Base-by-base conservation (phyloP, 30 jellyfish, hydroid and myxozoan genomes). In the Sanderia malayensis region DNA sequence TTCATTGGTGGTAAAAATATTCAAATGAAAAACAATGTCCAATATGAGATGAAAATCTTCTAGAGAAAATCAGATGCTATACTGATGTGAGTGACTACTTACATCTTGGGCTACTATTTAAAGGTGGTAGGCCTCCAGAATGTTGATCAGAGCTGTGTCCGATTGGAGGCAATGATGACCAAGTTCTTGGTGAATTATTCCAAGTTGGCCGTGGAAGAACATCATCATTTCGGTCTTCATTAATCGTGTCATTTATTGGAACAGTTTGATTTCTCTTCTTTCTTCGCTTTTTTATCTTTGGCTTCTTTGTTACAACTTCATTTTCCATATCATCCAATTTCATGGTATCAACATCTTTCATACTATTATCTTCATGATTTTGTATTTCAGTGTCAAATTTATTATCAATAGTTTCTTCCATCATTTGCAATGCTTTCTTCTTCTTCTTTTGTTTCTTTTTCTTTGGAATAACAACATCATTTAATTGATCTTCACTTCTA, bases 221-320 rank as follows among this genome's bases (percentile, higher is more conserved):
- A 0, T 62, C 81, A 15, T 70, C 79, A 4, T 71, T 72, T 13
- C 76, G 80, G 18, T 46, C 81, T 26, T 49, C 67, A n/a, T n/a
- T n/a, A n/a, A n/a, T n/a, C n/a, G n/a, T n/a, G 11, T 79, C 70
- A 62, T 49, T 49, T 15, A 58, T 60, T 33, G 96, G 93, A 13
- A 20, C 83, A 30, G 96, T 76, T 73, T 52, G 49, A 60, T 76
- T 86, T 53, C 32, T 80, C 73, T 64, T 74, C 68, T 86, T 86
- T 28, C 60, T 85, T 37, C 70, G 74, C 58, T 78, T 86, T 64
- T 86, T 78, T 1, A 27, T 46, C 27, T 68, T 76, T 9, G 83
- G 78, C 33, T 79, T 67, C 49, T 79, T 67, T 1, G 31, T 68
- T 27, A 23, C 30, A 11, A 13, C 74, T 2, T 10, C 20, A 25